phyloP scores from a whole-genome alignment of 2,888 invertebrate genomes.

The Apotomis turbidana region DNA sequence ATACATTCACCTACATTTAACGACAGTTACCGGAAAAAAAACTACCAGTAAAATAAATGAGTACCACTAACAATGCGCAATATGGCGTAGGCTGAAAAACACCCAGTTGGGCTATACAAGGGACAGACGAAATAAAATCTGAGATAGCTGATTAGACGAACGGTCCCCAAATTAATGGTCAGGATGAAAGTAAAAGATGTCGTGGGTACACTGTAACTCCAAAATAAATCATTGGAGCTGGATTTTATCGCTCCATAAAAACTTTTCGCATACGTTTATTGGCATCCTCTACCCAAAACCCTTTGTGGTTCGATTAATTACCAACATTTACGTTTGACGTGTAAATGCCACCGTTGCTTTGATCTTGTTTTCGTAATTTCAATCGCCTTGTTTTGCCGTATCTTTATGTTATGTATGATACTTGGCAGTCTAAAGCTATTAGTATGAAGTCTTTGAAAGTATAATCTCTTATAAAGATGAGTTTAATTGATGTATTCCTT shows the following conservation, averaged over 20 bases:
- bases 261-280: slow-evolving; percentile 35
- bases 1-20: no score
- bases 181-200: slow-evolving; percentile 26
- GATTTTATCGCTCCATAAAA: slow-evolving; percentile 35
- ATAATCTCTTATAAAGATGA: slow-evolving; percentile 6
- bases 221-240: slow-evolving; percentile 29
- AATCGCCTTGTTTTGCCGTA: slow-evolving; percentile 18
- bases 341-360: slow-evolving; percentile 37
- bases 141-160: slow-evolving; percentile 14
- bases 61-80: no score
- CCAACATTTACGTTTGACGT: slow-evolving; percentile 38
- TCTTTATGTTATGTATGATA: slow-evolving; percentile 20
- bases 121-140: neutral
- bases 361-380: slow-evolving; percentile 34
- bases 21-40: no score
- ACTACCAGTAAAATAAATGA: no score
- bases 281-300: slow-evolving; percentile 19
- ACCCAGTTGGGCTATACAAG: neutral
- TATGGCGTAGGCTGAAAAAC: no score
- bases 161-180: slow-evolving; percentile 17
- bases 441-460: slow-evolving; percentile 7
- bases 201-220: slow-evolving; percentile 9
- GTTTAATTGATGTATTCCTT: neutral
- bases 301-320: slow-evolving; percentile 38
- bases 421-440: slow-evolving; percentile 4